phyloP scores from a whole-genome alignment of 1,140 invertebrate genomes.

The Brachionus paranguensis region DNA sequence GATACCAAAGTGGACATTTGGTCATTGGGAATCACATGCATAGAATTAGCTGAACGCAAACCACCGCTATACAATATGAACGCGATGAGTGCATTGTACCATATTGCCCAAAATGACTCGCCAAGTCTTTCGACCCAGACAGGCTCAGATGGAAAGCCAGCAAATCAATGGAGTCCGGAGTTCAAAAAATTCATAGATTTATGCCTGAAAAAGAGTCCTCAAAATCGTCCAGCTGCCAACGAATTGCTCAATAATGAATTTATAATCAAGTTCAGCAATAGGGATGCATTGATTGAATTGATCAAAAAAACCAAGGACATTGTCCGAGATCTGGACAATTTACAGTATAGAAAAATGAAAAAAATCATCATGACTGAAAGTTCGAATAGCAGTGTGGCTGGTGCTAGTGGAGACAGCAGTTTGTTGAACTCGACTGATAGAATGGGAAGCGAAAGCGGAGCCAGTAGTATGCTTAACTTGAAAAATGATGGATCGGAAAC shows the following conservation, averaged over 20 bases:
- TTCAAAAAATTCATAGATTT: constrained; percentile 92
- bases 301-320: constrained; percentile 94
- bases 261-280: neutral
- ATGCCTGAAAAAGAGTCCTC: constrained; percentile 89
- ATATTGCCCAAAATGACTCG: constrained; percentile 88
- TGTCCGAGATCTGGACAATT: constrained; percentile 92
- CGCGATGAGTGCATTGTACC: constrained; percentile 97
- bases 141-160: neutral
- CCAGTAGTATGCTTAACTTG: constrained; percentile 20
- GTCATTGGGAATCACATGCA: constrained; percentile 90
- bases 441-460: neutral
- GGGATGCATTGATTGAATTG: constrained; percentile 68
- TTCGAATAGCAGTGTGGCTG: neutral
- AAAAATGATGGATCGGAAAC: constrained; percentile 28
- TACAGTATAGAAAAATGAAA: constrained; percentile 98
- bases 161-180: constrained; percentile 64
- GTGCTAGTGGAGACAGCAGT: neutral
- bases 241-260: constrained; percentile 9
- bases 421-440: neutral
- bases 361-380: constrained; percentile 75
- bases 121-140: constrained; percentile 87
- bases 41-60: constrained; percentile 94
- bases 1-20: constrained; percentile 91
- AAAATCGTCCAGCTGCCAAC: constrained; percentile 61
- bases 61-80: constrained; percentile 99